Base-by-base conservation (phyloP, 2,888 invertebrate genomes). In the Chaitophorus viminalis region DNA sequence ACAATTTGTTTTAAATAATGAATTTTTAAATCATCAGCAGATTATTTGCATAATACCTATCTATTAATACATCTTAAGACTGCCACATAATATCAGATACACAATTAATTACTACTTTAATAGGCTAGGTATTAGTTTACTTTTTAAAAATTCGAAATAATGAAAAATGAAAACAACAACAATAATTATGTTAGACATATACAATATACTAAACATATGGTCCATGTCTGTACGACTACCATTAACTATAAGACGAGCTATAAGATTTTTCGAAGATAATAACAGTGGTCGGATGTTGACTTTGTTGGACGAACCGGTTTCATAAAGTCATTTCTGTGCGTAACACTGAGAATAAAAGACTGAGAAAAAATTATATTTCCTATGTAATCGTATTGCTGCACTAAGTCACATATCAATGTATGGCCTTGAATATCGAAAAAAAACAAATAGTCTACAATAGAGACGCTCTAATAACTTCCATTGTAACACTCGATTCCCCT, bases 401-500 rank as follows among this genome's bases (percentile, higher is more conserved):
- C 65, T 31, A 29, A 83, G 36, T 75, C 60, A 36, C 60, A 68
- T 76, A 65, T 68, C 31, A 33, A 25, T 46, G 11, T 60, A 33
- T 76, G 46, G 29, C 84, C 84, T 84, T 84, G 76, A 36, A 76
- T 74, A 6, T 29, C 25, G 29, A 33, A 60, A 72, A 33, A 83
- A 75, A 75, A 65, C 25, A 68, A 84, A 76, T 46, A 68, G 76
- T 46, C 65, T 33, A 84, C 75, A 76, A 84, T 83, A 83, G 83
- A 75, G 21, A 75, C 83, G 75, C 60, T 83, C 75, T 83, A 60
- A 83, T 84, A 84, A 84, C 65, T 76, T 46, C 65, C 33, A 76
- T 84, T 84, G 84, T 84, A 84, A 84, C 46, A 84, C 76, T 68
- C 31, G 68, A 76, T 76, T 46, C 17, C 14, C 68, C 36, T 68